phyloP scores from a whole-genome alignment of 1,140 invertebrate species.

The Helicorthomorpha holstii region DNA sequence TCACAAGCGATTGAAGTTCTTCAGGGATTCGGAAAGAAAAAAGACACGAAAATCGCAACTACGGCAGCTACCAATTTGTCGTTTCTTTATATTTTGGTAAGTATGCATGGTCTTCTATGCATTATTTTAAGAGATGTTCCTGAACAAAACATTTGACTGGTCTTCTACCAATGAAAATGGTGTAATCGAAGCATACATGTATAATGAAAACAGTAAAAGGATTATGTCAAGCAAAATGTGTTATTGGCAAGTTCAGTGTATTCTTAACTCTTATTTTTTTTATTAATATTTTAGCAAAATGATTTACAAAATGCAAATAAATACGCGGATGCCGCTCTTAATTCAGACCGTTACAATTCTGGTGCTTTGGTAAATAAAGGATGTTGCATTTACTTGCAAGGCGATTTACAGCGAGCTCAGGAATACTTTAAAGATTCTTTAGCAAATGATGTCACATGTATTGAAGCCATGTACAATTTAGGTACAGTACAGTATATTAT shows the following conservation, averaged over 20 bases:
- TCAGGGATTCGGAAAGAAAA: conserved; percentile 66
- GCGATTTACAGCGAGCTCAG: conserved; percentile 53
- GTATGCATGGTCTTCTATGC: conserved; percentile 5
- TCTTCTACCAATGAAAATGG: no score
- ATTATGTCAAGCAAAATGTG: no score
- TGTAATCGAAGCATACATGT: no score
- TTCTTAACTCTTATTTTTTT: no score
- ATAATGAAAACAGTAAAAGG: no score
- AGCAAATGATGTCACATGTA: conserved; percentile 60
- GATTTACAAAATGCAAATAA: conserved; percentile 67
- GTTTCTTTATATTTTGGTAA: conserved; percentile 72
- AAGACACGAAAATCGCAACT: conserved; percentile 62
- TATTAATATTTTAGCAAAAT: conserved; percentile 41
- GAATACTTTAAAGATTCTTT: conserved; percentile 60
- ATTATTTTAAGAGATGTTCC: not conserved
- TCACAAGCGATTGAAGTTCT: conserved; percentile 62
- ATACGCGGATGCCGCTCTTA: conserved; percentile 55
- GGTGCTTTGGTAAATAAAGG: conserved; percentile 76
- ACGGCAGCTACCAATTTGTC: conserved; percentile 75
- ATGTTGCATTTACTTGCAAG: conserved; percentile 55
- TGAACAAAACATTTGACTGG: not conserved
- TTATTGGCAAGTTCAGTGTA: no score
- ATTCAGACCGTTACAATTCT: conserved; percentile 61
- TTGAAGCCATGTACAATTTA: conserved; percentile 83
- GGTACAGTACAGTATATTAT: conserved; percentile 29